Base-by-base conservation (phyloP, 2,888 invertebrate species). In the Thereva nobilitata region DNA sequence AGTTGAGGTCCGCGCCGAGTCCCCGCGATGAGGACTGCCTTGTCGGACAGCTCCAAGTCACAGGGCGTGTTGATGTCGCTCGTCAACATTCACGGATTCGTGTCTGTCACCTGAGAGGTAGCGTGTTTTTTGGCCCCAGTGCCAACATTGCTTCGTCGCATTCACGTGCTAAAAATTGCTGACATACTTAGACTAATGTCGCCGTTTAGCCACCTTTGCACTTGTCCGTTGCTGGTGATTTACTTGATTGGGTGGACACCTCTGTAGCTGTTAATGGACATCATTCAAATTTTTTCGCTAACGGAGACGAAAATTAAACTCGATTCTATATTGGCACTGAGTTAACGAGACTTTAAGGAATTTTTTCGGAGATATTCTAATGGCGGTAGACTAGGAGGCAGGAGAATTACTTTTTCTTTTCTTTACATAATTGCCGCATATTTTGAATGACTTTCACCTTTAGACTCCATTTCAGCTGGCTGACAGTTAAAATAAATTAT, bases 131-230 rank as follows among this genome's bases (percentile, higher is more conserved):
- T 64, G 64, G 64, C 54, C n/a, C 2, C 8, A 42, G 38, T 40
- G 64, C 64, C 63, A 64, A 55, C 40, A 55, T 55, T 44, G 37
- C 40, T 54, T 55, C 47, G 23, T 47, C 34, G 54, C 23, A 55
- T 55, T 64, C 64, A 64, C 64, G 64, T 66, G 66, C 42, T 57
- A 56, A 57, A 57, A 66, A 65, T 65, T 56, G 41, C 56, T 65
- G 65, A 56, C 65, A 65, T 65, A 65, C 55, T 65, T 56, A 55
- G 55, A 56, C 55, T 56, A 64, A 65, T 65, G 65, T 65, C 65
- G 65, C 65, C 65, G 41, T 47, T 56, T 64, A 45, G 37, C 9
- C 54, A 54, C 54, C 53, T 12, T 37, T 54, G 54, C 35, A 37
- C 54, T 45, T 41, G 42, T 37, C 4, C 52, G 23, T 10, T 42